These are phyloP conservation scores for Bombus huntii DNA, from an alignment of 1,140 invertebrate species.

Conservation along the genomic window DNA sequence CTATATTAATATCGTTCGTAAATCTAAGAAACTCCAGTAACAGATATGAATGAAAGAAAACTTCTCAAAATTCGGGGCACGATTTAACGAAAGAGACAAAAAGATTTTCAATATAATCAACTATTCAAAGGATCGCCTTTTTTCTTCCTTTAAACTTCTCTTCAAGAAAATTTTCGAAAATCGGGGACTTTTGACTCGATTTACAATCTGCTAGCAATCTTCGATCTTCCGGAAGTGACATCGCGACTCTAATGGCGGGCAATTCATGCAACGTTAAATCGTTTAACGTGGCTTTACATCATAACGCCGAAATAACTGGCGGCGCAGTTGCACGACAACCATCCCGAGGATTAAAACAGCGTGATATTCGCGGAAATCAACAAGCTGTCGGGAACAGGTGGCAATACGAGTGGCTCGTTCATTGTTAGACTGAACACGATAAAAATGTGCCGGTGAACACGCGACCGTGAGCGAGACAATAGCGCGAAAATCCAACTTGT, in stretches of 20 bases:
- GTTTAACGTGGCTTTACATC: conserved; percentile 47
- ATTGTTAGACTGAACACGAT: conserved; percentile 34
- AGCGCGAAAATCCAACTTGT: conserved; percentile 42
- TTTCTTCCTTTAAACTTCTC: not conserved
- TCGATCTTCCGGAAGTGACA: conserved; percentile 3
- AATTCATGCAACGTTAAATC: conserved; percentile 45
- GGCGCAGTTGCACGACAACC: conserved; percentile 39
- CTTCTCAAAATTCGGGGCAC: not conserved
- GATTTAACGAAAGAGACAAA: not conserved
- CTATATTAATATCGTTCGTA: too few relatives aligned
- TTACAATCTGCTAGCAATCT: too few relatives aligned
- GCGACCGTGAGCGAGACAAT: conserved; percentile 24
- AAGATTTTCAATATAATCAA: not conserved
- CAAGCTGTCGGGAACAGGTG: conserved; percentile 44
- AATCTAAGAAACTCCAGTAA: not conserved
- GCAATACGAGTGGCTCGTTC: conserved; percentile 53
- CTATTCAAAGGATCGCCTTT: not conserved
- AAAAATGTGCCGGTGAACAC: conserved; percentile 56
- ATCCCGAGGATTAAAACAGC: conserved; percentile 56
- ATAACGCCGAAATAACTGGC: conserved; percentile 17
- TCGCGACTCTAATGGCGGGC: conserved; percentile 18
- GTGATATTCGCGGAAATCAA: conserved; percentile 56
- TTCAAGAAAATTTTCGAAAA: too few relatives aligned
- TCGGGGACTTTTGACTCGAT: too few relatives aligned
- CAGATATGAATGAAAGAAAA: not conserved